Conservation (phyloP, 2,888 invertebrate species). For the Chironomus riparius region DNA sequence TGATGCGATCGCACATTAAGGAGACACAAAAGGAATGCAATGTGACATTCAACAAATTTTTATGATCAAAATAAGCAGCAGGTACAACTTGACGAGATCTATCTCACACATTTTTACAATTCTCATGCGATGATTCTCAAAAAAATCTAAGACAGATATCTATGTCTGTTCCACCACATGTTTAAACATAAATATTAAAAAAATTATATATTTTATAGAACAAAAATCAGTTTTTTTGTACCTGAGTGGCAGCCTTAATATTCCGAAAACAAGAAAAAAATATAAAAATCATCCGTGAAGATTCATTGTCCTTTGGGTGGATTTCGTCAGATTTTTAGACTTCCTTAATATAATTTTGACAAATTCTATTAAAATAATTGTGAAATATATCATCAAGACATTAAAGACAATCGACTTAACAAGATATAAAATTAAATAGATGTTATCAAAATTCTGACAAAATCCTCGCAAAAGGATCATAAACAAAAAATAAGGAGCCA, state of each 20-base stretch:
- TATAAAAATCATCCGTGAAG: background rate
- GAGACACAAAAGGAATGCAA: background rate
- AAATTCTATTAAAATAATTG: too few relatives aligned
- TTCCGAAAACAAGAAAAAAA: background rate
- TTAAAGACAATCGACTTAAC: too few relatives aligned
- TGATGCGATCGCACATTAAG: too few relatives aligned
- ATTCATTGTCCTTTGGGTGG: too few relatives aligned
- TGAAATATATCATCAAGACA: too few relatives aligned
- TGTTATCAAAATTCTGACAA: too few relatives aligned
- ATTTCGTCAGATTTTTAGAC: too few relatives aligned
- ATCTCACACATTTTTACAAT: background rate
- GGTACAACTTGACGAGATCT: background rate
- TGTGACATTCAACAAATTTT: background rate
- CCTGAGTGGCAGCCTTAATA: background rate
- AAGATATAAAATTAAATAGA: too few relatives aligned
- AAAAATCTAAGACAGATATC: too few relatives aligned
- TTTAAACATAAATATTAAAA: background rate
- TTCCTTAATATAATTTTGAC: too few relatives aligned
- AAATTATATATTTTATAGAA: background rate
- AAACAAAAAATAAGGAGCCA: too few relatives aligned
- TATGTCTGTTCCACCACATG: background rate
- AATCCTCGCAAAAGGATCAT: too few relatives aligned
- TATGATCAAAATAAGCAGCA: background rate
- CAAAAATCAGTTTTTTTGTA: background rate
- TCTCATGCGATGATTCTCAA: background rate